Evolutionary conservation across 2,888 invertebrate genomes (phyloP).

Genomic region (Eumerus sabulonum): DNA sequence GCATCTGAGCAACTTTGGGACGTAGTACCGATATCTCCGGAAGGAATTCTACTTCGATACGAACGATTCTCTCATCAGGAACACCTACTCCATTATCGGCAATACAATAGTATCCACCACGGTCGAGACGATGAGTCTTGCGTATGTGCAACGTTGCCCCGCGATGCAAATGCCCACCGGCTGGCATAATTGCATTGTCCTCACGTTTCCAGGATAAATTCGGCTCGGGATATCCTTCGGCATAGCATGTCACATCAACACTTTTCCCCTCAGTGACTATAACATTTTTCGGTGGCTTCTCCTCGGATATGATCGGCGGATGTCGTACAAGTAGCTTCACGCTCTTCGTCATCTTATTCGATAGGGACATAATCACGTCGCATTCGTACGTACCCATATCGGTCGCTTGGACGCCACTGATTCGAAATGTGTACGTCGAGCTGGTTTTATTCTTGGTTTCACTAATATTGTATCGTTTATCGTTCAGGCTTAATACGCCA

Average conservation of each 20-base stretch:
- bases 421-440: conserved; percentile 75
- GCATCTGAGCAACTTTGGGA: conserved; percentile 77
- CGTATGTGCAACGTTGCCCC: conserved; percentile 75
- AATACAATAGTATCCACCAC: conserved; percentile 77
- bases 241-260: conserved; percentile 83
- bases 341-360: conserved; percentile 74
- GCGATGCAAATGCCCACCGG: conserved; percentile 73
- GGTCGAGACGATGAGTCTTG: conserved; percentile 75
- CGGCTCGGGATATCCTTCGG: conserved; percentile 89
- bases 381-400: conserved; percentile 78
- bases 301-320: conserved; percentile 75
- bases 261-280: conserved; percentile 75
- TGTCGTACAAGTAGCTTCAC: conserved; percentile 76
- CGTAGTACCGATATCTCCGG: conserved; percentile 76
- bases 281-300: conserved; percentile 73
- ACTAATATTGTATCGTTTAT: conserved; percentile 74
- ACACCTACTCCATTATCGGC: conserved; percentile 77
- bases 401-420: conserved; percentile 74
- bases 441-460: conserved; percentile 72
- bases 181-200: conserved; percentile 81
- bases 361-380: conserved; percentile 76
- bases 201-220: conserved; percentile 84
- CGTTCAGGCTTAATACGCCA: conserved; percentile 74
- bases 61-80: conserved; percentile 75
- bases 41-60: conserved; percentile 77